These are phyloP conservation scores for Drosophila grimshawi DNA, from an alignment of 1,140 invertebrate species.

Conservation along the genomic window DNA sequence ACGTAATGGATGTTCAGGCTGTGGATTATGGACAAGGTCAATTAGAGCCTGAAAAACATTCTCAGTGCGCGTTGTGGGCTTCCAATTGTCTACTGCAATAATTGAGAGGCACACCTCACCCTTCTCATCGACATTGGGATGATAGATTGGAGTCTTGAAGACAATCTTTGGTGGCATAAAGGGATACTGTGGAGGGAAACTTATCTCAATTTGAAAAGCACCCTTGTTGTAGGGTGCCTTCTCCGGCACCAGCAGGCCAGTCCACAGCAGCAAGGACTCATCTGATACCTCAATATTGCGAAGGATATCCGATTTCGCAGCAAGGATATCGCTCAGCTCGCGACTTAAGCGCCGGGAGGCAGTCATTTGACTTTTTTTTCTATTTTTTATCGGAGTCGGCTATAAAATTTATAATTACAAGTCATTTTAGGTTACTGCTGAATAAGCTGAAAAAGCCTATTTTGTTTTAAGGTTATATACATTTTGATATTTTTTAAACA, in stretches of 20 bases:
- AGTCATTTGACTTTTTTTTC: slow-evolving; percentile 85
- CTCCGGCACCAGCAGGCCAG: slow-evolving; percentile 96
- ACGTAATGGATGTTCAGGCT: slow-evolving; percentile 98
- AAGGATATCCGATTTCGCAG: slow-evolving; percentile 91
- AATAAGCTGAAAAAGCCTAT: slow-evolving; percentile 24
- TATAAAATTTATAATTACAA: slow-evolving; percentile 26
- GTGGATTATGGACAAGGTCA: slow-evolving; percentile 98
- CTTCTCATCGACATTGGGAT: slow-evolving; percentile 99
- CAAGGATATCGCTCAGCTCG: slow-evolving; percentile 94
- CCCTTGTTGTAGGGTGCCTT: slow-evolving; percentile 99
- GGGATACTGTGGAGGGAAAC: slow-evolving; percentile 99
- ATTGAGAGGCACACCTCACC: slow-evolving; percentile 99
- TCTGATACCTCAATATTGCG: slow-evolving; percentile 96
- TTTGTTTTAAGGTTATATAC: not conserved
- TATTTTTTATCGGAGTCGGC: slow-evolving; percentile 9
- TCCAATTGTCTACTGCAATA: slow-evolving; percentile 99
- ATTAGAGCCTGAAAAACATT: slow-evolving; percentile 99
- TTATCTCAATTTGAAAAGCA: slow-evolving; percentile 98
- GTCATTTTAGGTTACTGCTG: slow-evolving; percentile 17
- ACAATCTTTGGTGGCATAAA: slow-evolving; percentile 99
- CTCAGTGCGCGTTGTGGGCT: slow-evolving; percentile 99
- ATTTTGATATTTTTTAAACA: slow-evolving; percentile 1
- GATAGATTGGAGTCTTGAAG: slow-evolving; percentile 99
- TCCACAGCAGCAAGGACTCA: slow-evolving; percentile 97
- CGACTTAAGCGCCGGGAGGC: slow-evolving; percentile 89